Conservation (phyloP, 1,140 invertebrate genomes). For the Sarcophaga bullata region DNA sequence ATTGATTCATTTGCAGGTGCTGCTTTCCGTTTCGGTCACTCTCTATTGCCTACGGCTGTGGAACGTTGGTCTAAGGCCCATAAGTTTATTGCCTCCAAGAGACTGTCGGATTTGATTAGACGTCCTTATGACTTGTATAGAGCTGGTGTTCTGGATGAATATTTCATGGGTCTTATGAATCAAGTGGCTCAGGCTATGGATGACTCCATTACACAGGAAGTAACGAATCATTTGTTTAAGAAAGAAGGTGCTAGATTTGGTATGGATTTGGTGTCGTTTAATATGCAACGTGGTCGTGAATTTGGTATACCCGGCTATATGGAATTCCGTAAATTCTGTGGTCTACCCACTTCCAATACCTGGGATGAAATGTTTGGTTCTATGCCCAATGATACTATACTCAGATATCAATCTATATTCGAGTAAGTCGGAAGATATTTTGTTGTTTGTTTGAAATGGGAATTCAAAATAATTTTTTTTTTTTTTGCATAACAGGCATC, state of each 20-base stretch:
- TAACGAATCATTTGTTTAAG: conserved; percentile 92
- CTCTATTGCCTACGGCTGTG: conserved; percentile 85
- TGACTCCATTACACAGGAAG: conserved; percentile 91
- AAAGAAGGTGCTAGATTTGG: conserved; percentile 86
- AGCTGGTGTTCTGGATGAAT: conserved; percentile 90
- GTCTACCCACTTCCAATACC: conserved; percentile 79
- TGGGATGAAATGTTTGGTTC: conserved; percentile 88
- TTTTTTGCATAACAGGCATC: conserved; percentile 70
- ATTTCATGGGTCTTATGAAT: conserved; percentile 92
- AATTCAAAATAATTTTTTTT: conserved; percentile 16
- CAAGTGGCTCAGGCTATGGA: conserved; percentile 96
- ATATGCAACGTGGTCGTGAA: conserved; percentile 93
- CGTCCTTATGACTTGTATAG: conserved; percentile 91
- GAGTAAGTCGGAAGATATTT: conserved; percentile 70
- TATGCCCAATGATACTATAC: conserved; percentile 89
- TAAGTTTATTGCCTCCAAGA: conserved; percentile 91
- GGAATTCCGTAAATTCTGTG: conserved; percentile 93
- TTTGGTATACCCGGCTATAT: conserved; percentile 93
- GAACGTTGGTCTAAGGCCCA: conserved; percentile 94
- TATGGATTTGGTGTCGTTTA: conserved; percentile 93
- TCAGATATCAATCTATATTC: conserved; percentile 79
- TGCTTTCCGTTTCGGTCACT: conserved; percentile 91
- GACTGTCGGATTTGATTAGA: conserved; percentile 87
- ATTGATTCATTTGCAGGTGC: conserved; percentile 88
- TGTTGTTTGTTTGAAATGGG: background rate